A percentile compares a stretch with the other conserved stretches of the same genome.
Evolutionary conservation across 2,888 invertebrate genomes (phyloP).

Genomic region (Hyles lineata): DNA sequence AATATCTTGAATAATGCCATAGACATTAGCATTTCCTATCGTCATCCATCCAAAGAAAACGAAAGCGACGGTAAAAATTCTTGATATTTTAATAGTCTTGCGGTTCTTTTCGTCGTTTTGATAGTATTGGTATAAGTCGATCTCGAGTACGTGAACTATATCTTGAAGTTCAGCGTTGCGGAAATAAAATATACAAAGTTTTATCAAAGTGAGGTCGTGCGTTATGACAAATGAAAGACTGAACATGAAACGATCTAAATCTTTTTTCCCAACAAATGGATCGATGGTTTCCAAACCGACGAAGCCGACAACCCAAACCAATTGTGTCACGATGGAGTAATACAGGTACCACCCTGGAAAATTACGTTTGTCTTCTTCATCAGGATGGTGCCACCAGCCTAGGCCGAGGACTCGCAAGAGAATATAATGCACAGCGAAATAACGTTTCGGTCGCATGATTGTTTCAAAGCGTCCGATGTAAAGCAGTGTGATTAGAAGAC

Average conservation of each 20-base stretch:
- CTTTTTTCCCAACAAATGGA: constrained; percentile 77
- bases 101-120: constrained; percentile 66
- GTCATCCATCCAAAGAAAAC: constrained; percentile 78
- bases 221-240: constrained; percentile 79
- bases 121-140: constrained; percentile 67
- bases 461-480: constrained; percentile 25
- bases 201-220: constrained; percentile 75
- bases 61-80: constrained; percentile 67
- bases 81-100: constrained; percentile 62
- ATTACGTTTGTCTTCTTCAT: constrained; percentile 66
- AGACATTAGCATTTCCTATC: constrained; percentile 71
- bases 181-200: constrained; percentile 75
- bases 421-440: constrained; percentile 69
- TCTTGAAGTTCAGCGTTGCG: constrained; percentile 72
- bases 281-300: constrained; percentile 79
- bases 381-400: constrained; percentile 81
- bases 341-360: constrained; percentile 72
- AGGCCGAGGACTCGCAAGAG: constrained; percentile 71
- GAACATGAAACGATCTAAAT: constrained; percentile 78
- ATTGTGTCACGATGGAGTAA: constrained; percentile 70
- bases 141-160: constrained; percentile 68
- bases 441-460: constrained; percentile 57
- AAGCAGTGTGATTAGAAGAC: constrained; percentile 10
- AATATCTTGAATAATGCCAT: constrained; percentile 71
- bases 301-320: constrained; percentile 75